Conservation (phyloP, 2,797 vertebrate species). For the Coregonus sp. region DNA sequence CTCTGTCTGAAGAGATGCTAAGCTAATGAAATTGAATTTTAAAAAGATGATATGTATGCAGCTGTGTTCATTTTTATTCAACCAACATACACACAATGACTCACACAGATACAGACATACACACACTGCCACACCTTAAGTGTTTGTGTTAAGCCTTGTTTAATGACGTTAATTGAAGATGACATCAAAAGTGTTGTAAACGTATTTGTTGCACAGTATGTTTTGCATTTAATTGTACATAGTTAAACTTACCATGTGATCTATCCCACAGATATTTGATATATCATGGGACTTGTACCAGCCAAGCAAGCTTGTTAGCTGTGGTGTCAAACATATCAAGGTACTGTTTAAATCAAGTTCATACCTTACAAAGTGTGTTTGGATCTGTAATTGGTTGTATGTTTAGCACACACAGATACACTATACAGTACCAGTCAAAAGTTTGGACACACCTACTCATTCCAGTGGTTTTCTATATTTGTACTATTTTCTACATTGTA, state of each 20-base stretch:
- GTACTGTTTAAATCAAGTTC: conserved; percentile 58
- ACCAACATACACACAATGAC: conserved; percentile 33
- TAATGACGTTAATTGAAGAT: too few relatives aligned
- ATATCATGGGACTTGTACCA: conserved; percentile 99
- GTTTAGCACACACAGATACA: not conserved
- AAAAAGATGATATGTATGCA: conserved; percentile 62
- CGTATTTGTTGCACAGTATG: not conserved
- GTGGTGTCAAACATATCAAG: conserved; percentile 99
- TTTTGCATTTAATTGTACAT: not conserved
- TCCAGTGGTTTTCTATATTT: too few relatives aligned
- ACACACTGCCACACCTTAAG: conserved; percentile 7
- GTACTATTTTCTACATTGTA: too few relatives aligned
- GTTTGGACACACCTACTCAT: too few relatives aligned
- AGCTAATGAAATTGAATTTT: conserved; percentile 66
- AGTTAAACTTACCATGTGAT: conserved; percentile 32
- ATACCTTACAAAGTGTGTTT: not conserved
- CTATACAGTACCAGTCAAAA: too few relatives aligned
- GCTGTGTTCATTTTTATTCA: conserved; percentile 52
- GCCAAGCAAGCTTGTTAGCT: conserved; percentile 97
- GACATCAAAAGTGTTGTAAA: too few relatives aligned
- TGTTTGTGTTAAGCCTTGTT: too few relatives aligned
- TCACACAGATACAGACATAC: conserved; percentile 7
- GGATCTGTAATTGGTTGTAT: not conserved
- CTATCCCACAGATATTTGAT: conserved; percentile 91
- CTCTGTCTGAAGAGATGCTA: conserved; percentile 44